Base-by-base conservation (phyloP, 2,888 invertebrate species). In the Temnothorax unifasciatus region DNA sequence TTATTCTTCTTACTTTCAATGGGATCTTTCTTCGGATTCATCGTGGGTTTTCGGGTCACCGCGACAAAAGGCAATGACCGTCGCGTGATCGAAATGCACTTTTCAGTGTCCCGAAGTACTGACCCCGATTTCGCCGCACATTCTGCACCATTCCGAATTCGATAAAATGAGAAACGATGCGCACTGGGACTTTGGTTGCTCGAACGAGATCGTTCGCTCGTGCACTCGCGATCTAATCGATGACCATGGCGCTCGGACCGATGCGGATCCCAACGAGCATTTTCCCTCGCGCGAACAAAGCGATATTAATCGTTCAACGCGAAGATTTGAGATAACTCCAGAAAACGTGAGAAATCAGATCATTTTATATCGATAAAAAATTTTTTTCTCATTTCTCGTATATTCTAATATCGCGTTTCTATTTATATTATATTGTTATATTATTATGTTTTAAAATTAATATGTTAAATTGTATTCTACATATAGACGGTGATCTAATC, bases 61-160 rank as follows among this genome's bases (percentile, higher is more conserved):
- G 75, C 82, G 82, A 85, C 88, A 88, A 89, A 83, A 84, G 88
- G 71, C 87, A 87, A 87, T 84, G 82, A 79, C 71, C 82, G 25
- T 79, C 76, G 64, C 69, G 85, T 89, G 90, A 91, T 91, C 87
- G 91, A 91, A 92, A 92, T 90, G 90, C 88, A 89, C 88, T 92
- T 91, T 92, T 92, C 90, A 89, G 89, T 91, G 90, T 87, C 89
- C 88, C 77, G 91, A 92, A 92, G 90, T 87, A 89, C 88, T 77
- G 92, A 91, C 92, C 91, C 87, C 89, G 85, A 85, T 92, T 74
- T 85, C 86, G 52, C 21, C 66, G 85, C 74, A 29, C 59, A 47
- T 68, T 71, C 77, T 84, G 83, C 64, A 66, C 82, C 76, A 71
- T 52, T 57, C 47, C 41, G 66, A 85, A 69, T 68, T 74, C 77